These are phyloP conservation scores for Meloidogyne floridensis DNA, from an alignment of 1,140 invertebrate species.

Conservation along the genomic window DNA sequence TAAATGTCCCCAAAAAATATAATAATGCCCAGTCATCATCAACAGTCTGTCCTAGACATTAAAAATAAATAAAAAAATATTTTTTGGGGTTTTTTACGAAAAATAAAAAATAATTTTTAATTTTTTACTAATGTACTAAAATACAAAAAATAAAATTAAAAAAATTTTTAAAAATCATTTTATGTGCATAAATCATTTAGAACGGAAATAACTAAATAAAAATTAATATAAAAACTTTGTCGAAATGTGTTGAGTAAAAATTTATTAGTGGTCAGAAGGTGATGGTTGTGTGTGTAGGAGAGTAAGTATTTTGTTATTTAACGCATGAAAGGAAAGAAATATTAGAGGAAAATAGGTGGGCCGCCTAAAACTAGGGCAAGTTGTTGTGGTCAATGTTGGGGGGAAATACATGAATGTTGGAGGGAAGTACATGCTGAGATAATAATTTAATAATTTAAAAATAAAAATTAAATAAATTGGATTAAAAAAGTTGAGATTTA, in stretches of 20 bases:
- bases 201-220: not conserved
- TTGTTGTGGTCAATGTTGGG: not conserved
- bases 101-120: conserved; percentile 6
- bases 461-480: not conserved
- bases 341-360: not conserved
- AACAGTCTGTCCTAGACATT: not conserved
- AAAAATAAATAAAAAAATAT: conserved; percentile 1
- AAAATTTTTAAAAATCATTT: not conserved
- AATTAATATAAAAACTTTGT: not conserved
- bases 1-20: not conserved
- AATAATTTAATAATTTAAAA: not conserved
- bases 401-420: not conserved
- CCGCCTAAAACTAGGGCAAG: not conserved
- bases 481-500: not conserved
- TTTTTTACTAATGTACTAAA: not conserved
- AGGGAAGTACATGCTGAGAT: not conserved
- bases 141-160: not conserved
- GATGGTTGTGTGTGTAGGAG: not conserved
- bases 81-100: not conserved
- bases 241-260: not conserved
- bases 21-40: not conserved
- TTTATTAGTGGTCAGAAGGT: conserved; percentile 3
- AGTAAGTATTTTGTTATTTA: not conserved
- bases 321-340: conserved; percentile 2
- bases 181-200: not conserved